phyloP scores from a whole-genome alignment of 2,888 invertebrate species.

The Smittia sp. region DNA sequence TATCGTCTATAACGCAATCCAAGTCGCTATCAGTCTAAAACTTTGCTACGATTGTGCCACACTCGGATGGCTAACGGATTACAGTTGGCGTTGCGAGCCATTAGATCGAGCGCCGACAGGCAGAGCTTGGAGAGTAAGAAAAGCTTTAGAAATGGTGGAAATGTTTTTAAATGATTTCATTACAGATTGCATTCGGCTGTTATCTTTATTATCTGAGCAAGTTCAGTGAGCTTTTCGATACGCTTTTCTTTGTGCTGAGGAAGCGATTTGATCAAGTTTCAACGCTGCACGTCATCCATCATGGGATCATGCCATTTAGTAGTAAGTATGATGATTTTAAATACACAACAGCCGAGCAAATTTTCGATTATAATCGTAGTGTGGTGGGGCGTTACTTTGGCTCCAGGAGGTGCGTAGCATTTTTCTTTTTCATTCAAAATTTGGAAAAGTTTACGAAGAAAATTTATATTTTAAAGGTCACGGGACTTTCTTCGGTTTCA shows the following conservation, averaged over 20 bases:
- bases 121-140: constrained; percentile 64
- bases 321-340: constrained; percentile 53
- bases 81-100: constrained; percentile 74
- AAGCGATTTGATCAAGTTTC: constrained; percentile 94
- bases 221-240: constrained; percentile 95
- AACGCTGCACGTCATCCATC: constrained; percentile 92
- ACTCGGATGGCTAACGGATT: constrained; percentile 69
- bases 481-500: constrained; percentile 91
- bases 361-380: constrained; percentile 46
- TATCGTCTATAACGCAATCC: constrained; percentile 79
- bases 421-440: too few relatives aligned
- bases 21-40: constrained; percentile 60
- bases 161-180: constrained; percentile 97
- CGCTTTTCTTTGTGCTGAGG: constrained; percentile 91
- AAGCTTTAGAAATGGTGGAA: constrained; percentile 81
- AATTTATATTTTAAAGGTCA: constrained; percentile 89
- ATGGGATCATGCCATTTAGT: constrained; percentile 92
- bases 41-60: constrained; percentile 56
- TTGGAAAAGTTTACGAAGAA: too few relatives aligned
- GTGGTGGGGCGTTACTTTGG: constrained; percentile 94
- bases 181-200: constrained; percentile 80
- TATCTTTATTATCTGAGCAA: constrained; percentile 97
- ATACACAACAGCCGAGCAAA: not conserved
- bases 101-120: constrained; percentile 74
- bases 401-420: constrained; percentile 67